These are phyloP conservation scores for Lophius piscatorius DNA, from an alignment of 2,113 vertebrate genomes.

Conservation along the genomic window DNA sequence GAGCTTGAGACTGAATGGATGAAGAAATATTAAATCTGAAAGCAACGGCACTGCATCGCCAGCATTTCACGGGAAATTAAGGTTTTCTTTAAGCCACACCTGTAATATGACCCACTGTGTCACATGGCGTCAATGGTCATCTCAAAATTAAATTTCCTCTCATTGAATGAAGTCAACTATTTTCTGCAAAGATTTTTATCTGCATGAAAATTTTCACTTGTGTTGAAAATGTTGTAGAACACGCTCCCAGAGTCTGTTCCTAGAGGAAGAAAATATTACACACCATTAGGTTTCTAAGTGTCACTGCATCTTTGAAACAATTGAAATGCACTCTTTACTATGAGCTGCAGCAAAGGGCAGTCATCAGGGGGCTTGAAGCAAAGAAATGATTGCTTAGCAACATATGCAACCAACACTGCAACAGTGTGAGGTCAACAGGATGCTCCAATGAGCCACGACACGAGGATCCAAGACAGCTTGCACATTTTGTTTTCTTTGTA, in stretches of 20 bases:
- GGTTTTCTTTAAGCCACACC: not conserved
- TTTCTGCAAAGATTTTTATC: not conserved
- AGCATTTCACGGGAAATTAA: not conserved
- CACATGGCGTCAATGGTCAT: not conserved
- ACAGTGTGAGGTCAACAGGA: not conserved
- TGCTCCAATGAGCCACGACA: conserved; percentile 3
- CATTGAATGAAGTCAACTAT: not conserved
- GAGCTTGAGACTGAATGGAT: conserved; percentile 17
- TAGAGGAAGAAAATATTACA: not conserved
- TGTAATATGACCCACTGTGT: conserved; percentile 8
- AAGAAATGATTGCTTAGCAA: conserved; percentile 49
- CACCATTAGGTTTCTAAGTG: not conserved
- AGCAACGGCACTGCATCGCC: not conserved
- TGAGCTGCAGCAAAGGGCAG: conserved; percentile 16
- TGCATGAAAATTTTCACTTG: not conserved
- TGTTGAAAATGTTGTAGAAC: not conserved
- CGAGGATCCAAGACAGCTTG: too few relatives aligned
- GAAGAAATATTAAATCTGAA: conserved; percentile 40
- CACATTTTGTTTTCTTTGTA: too few relatives aligned
- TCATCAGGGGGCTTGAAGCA: conserved; percentile 7
- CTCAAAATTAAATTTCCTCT: conserved; percentile 5
- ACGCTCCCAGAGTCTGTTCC: not conserved
- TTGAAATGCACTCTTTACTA: conserved; percentile 16
- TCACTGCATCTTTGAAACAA: conserved; percentile 1
- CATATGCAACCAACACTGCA: conserved; percentile 20